A percentile compares a stretch with the other conserved stretches of the same genome.
phyloP scores from a whole-genome alignment of 2,888 invertebrate genomes.

The Netelia fuscicornis region DNA sequence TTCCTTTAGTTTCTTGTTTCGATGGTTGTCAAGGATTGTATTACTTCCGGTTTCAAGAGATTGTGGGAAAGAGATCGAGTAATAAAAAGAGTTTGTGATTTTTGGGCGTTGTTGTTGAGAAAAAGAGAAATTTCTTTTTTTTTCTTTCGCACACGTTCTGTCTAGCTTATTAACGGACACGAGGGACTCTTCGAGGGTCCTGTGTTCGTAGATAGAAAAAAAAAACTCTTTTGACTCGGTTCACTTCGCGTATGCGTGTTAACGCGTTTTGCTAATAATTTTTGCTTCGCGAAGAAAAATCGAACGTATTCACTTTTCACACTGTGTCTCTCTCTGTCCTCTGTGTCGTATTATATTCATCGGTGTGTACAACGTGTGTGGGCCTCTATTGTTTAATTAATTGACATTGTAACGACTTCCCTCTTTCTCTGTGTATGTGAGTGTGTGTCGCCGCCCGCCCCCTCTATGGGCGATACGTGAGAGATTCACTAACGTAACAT shows the following conservation, averaged over 20 bases:
- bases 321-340: not conserved
- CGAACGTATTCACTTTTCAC: not conserved
- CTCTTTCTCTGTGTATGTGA: not conserved
- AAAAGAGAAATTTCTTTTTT: too few species aligned
- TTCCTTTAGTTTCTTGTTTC: constrained; percentile 17
- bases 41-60: not conserved
- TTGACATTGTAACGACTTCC: not conserved
- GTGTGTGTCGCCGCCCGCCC: too few species aligned
- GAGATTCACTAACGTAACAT: not conserved
- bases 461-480: not conserved
- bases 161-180: not conserved
- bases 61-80: too few species aligned
- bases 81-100: too few species aligned
- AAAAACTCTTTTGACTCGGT: constrained; percentile 3
- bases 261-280: too few species aligned
- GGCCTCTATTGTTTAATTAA: not conserved
- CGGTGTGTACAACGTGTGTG: not conserved
- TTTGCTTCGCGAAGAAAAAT: not conserved
- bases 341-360: too few species aligned
- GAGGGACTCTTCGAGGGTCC: constrained; percentile 29
- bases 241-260: too few species aligned
- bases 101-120: too few species aligned
- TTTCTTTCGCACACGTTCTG: too few species aligned
- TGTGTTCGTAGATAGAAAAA: constrained; percentile 43
- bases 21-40: not conserved